These are phyloP conservation scores for Ridgeia piscesae DNA, from an alignment of 1,140 invertebrate genomes.

Conservation along the genomic window DNA sequence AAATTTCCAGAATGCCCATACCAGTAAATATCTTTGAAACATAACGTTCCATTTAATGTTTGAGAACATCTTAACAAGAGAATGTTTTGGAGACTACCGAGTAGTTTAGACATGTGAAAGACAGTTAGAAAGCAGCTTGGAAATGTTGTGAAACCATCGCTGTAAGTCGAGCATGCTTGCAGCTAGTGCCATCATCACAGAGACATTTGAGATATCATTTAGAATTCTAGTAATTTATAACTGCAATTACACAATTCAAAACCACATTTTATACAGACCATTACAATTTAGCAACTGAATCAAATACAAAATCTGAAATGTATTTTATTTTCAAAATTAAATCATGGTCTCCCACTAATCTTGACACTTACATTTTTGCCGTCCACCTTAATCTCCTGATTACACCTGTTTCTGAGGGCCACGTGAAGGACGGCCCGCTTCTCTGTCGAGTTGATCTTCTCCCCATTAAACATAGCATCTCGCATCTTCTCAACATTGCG, in stretches of 20 bases:
- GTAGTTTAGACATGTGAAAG: no score
- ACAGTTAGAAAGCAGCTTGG: no score
- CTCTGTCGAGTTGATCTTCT: conserved; percentile 98
- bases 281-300: background rate
- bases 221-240: background rate
- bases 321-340: background rate
- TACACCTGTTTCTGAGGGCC: conserved; percentile 85
- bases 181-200: no score
- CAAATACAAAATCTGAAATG: background rate
- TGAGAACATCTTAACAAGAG: no score
- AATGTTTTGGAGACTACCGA: no score
- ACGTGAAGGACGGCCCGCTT: conserved; percentile 92
- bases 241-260: background rate
- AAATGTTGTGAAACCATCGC: no score
- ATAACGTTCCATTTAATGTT: no score
- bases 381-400: conserved; percentile 79
- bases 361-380: conserved; percentile 73
- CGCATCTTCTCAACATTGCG: conserved; percentile 82
- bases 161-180: no score
- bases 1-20: no score
- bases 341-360: background rate
- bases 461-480: conserved; percentile 90
- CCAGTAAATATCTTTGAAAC: no score
- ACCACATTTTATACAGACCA: background rate
- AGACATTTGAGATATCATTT: no score